Base-by-base conservation (phyloP, 2,888 invertebrate genomes). In the Quadriops clusia region DNA sequence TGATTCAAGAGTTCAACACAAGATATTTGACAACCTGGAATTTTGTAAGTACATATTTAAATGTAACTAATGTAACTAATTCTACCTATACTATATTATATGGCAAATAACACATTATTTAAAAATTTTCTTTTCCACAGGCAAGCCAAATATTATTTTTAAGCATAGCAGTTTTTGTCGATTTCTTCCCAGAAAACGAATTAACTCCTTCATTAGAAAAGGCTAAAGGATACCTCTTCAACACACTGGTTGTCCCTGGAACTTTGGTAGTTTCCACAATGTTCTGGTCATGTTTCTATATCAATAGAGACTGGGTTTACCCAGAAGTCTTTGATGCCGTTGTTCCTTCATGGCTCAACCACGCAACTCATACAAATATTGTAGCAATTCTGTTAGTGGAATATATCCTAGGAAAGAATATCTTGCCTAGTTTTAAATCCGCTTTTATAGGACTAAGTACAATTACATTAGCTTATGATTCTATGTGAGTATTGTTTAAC, bases 281-380 rank as follows among this genome's bases (percentile, higher is more conserved):
- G 17, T 54, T 54, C 39, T 54, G 54, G 54, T 23, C 30, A 2
- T 23, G 52, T 15, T 53, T 44, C 36, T 31, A 37, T n/a, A 34
- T 45, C 5, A 45, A 54, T 28, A 41, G 49, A 21, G 46, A 50
- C 23, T 37, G 50, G n/a, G 41, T 54, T 4, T 49, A 45, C 20
- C 51, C 53, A 3, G 40, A 38, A 32, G 37, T 39, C 13, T 13
- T 51, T 3, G 51, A 54, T 28, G 31, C 30, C 14, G 37, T 49
- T 0, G 12, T 40, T 18, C 40, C 40, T 6, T 11, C 10, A 5
- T 54, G 51, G 50, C 28, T 51, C 9, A 54, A 53, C 38, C 54
- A 54, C 28, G 41, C 44, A n/a, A 41, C 52, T 17, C 54, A 54
- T 33, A 50, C 50, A 3, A 37, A 40, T 16, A 51, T 52, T 14